These are phyloP conservation scores for Drosophila bocki DNA, from an alignment of 1,140 invertebrate species.

Conservation along the genomic window DNA sequence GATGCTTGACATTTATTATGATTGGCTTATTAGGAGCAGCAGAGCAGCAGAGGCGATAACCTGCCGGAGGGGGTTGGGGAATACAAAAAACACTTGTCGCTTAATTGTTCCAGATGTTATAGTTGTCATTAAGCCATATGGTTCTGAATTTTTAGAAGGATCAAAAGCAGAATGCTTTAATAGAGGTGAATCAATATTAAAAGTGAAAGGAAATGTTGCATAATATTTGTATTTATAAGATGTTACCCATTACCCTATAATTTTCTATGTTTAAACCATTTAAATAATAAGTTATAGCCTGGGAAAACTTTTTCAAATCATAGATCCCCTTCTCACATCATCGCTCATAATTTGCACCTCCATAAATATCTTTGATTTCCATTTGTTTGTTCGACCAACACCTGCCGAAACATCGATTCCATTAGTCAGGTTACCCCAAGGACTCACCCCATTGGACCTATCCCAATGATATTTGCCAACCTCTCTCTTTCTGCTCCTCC, in stretches of 20 bases:
- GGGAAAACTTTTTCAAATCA: background rate
- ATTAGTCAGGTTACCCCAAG: slow-evolving; percentile 33
- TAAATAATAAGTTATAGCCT: background rate
- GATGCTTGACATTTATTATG: slow-evolving; percentile 82
- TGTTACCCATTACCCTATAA: background rate
- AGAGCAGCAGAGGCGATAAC: slow-evolving; percentile 37
- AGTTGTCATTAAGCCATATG: slow-evolving; percentile 32
- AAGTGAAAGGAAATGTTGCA: background rate
- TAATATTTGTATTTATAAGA: background rate
- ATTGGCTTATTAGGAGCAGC: slow-evolving; percentile 74
- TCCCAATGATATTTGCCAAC: slow-evolving; percentile 26
- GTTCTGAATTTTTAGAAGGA: background rate
- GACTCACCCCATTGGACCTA: slow-evolving; percentile 34
- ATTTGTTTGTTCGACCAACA: slow-evolving; percentile 25
- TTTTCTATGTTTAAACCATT: too few relatives aligned
- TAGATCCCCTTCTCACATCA: background rate
- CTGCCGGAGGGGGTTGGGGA: background rate
- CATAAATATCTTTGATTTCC: slow-evolving; percentile 2
- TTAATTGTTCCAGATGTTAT: slow-evolving; percentile 19
- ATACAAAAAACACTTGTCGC: slow-evolving; percentile 18
- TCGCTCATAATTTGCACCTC: background rate
- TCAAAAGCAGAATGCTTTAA: background rate
- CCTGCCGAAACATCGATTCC: slow-evolving; percentile 26
- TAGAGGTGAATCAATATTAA: background rate
- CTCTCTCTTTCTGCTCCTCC: background rate